Conservation (phyloP, 2,113 vertebrate genomes). For the Varanus komodoensis region DNA sequence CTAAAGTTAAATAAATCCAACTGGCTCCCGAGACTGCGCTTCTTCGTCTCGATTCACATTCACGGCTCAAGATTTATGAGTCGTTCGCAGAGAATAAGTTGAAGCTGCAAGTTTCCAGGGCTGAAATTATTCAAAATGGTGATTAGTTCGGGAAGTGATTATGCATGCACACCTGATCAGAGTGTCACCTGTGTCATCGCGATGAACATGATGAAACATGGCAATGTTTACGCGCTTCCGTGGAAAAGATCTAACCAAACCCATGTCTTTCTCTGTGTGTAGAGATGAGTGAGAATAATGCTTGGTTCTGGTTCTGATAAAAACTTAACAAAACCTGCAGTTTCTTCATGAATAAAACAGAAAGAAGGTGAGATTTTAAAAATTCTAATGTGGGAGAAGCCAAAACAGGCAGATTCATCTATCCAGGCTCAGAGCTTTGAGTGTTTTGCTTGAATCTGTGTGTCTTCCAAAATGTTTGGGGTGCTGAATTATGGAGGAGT, state of each 20-base stretch:
- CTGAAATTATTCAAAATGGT: constrained; percentile 96
- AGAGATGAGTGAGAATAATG: too few species aligned
- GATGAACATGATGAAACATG: constrained; percentile 92
- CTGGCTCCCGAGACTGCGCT: constrained; percentile 89
- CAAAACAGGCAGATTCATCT: too few species aligned
- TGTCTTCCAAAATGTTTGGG: too few species aligned
- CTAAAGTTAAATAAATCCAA: constrained; percentile 89
- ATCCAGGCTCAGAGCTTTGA: too few species aligned
- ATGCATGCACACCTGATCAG: constrained; percentile 98
- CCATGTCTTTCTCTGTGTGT: constrained; percentile 21
- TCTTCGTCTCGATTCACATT: constrained; percentile 92
- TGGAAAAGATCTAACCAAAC: constrained; percentile 81
- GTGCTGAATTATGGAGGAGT: too few species aligned
- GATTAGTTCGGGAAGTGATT: constrained; percentile 98
- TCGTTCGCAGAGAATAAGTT: constrained; percentile 90
- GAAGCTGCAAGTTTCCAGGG: constrained; percentile 91
- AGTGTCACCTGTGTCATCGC: constrained; percentile 88
- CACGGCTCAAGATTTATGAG: constrained; percentile 97
- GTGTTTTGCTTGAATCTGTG: too few species aligned
- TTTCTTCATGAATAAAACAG: too few species aligned
- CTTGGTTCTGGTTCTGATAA: too few species aligned
- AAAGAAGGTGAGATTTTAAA: too few species aligned
- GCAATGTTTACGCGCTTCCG: constrained; percentile 95
- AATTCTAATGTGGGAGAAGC: too few species aligned
- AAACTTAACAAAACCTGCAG: too few species aligned